Conservation (phyloP, 2,797 vertebrate genomes). For the Furcifer pardalis region DNA sequence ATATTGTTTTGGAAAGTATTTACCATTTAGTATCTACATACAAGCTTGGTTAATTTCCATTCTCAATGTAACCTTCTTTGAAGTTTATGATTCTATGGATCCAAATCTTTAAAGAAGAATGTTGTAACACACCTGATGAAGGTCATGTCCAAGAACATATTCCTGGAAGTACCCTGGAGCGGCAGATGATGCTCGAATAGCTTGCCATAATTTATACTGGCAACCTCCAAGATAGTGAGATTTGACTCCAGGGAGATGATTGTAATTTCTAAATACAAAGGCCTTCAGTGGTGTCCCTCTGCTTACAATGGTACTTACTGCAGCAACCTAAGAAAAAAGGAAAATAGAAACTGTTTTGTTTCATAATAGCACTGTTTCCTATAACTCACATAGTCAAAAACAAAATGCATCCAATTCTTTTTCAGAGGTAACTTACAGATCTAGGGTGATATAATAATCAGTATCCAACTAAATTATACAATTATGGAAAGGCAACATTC, state of each 20-base stretch:
- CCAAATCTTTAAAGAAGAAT: slow-evolving; percentile 24
- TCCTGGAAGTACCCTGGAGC: slow-evolving; percentile 95
- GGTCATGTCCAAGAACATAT: slow-evolving; percentile 86
- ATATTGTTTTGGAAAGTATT: slow-evolving; percentile 1
- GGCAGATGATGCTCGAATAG: slow-evolving; percentile 90
- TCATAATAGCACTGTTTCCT: not conserved
- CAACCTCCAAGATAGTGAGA: slow-evolving; percentile 89
- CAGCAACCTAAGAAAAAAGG: slow-evolving; percentile 83
- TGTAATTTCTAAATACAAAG: slow-evolving; percentile 97
- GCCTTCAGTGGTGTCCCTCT: slow-evolving; percentile 90
- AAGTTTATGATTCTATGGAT: slow-evolving; percentile 17
- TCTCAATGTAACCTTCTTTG: slow-evolving; percentile 19
- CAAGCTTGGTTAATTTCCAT: slow-evolving; percentile 4
- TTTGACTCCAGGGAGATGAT: slow-evolving; percentile 88
- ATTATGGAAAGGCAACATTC: too few species aligned
- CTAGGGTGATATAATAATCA: too few species aligned
- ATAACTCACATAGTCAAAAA: not conserved
- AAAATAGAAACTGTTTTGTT: not conserved
- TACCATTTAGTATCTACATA: not conserved
- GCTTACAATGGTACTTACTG: slow-evolving; percentile 94
- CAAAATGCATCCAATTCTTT: not conserved
- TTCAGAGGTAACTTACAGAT: too few species aligned
- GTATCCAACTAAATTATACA: too few species aligned
- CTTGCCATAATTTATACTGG: slow-evolving; percentile 93
- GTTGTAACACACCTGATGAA: slow-evolving; percentile 87